Conservation (phyloP, 2,797 vertebrate species). For the Mormyrus proboscirostris region DNA sequence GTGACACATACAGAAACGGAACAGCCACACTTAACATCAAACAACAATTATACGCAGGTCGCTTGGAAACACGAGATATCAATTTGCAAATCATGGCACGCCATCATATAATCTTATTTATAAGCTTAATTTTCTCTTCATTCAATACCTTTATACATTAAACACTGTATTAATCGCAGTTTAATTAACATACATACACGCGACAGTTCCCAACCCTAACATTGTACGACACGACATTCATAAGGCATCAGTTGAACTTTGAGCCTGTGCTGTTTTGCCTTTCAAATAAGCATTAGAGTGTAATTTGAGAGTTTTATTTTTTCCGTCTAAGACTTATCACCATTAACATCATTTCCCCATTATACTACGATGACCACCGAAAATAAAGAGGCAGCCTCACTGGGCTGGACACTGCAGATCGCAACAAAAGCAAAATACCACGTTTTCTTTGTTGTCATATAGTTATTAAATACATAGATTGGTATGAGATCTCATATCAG, state of each 20-base stretch:
- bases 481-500: not conserved
- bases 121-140: not conserved
- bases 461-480: not conserved
- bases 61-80: not conserved
- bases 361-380: not conserved
- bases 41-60: not conserved
- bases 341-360: not conserved
- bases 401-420: not conserved
- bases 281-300: conserved; percentile 10
- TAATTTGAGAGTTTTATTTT: conserved; percentile 5
- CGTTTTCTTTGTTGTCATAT: not conserved
- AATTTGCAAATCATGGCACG: not conserved
- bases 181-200: not conserved
- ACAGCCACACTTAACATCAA: not conserved
- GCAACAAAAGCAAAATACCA: not conserved
- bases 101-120: not conserved
- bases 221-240: not conserved
- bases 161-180: not conserved
- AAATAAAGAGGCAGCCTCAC: not conserved
- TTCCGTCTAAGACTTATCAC: not conserved
- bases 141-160: not conserved
- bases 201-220: not conserved
- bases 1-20: not conserved
- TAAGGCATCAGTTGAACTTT: not conserved
- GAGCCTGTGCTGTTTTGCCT: conserved; percentile 5